phyloP scores from a whole-genome alignment of 2,113 vertebrate species.

The Polypterus bichir region DNA sequence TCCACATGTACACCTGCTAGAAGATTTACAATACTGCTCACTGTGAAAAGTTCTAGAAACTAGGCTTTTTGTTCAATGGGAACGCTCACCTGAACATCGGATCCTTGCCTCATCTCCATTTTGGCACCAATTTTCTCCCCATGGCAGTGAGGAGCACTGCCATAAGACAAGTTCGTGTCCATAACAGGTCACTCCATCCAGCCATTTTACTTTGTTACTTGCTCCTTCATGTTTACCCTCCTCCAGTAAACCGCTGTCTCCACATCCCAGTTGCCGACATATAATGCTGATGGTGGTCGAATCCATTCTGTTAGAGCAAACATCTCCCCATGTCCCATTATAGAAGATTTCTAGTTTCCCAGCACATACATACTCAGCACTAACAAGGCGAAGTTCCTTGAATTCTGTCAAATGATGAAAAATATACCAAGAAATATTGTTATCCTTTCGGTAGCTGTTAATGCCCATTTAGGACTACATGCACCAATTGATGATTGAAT shows the following conservation, averaged over 20 bases:
- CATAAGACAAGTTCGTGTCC: conserved; percentile 23
- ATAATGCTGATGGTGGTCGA: conserved; percentile 17
- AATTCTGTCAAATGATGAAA: conserved; percentile 23
- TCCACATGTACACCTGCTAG: too few relatives aligned
- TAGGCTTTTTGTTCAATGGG: too few relatives aligned
- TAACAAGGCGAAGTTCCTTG: conserved; percentile 26
- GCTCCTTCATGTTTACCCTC: not conserved
- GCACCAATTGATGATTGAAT: not conserved
- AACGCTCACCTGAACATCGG: conserved; percentile 21
- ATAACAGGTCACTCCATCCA: conserved; percentile 23
- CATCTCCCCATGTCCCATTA: conserved; percentile 24
- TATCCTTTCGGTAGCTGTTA: not conserved
- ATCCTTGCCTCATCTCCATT: conserved; percentile 28
- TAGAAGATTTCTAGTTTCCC: conserved; percentile 36
- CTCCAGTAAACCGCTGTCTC: conserved; percentile 19
- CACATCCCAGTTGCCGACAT: conserved; percentile 31
- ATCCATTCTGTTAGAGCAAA: conserved; percentile 25
- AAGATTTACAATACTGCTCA: too few relatives aligned
- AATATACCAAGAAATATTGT: not conserved
- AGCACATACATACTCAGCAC: conserved; percentile 13
- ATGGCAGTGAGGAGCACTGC: conserved; percentile 27
- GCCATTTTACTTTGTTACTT: conserved; percentile 19
- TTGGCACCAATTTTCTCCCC: conserved; percentile 13
- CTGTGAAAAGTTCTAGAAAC: too few relatives aligned
- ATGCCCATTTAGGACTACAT: not conserved